A percentile compares a stretch with the other conserved stretches of the same genome.
Evolutionary conservation across 2,888 invertebrate genomes (phyloP).

Genomic region (Tachina fera): DNA sequence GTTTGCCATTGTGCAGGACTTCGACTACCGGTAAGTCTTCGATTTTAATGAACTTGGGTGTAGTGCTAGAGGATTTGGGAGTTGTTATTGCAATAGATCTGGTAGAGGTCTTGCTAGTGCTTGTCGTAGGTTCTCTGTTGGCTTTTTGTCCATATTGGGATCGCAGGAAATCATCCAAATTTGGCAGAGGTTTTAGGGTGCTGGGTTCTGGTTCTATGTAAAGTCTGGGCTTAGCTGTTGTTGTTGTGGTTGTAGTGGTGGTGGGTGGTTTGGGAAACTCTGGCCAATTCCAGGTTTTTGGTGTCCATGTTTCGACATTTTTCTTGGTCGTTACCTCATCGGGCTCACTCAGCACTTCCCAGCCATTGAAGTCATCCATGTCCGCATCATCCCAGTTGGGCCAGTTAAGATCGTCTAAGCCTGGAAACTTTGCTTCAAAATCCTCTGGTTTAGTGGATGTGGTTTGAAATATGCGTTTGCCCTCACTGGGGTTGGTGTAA

Average conservation of each 20-base stretch:
- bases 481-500: slow-evolving; percentile 24
- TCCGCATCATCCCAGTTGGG: slow-evolving; percentile 21
- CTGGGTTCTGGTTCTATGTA: slow-evolving; percentile 11
- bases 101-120: slow-evolving; percentile 2
- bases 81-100: slow-evolving; percentile 12
- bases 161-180: slow-evolving; percentile 69
- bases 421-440: not conserved
- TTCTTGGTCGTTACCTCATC: slow-evolving; percentile 44
- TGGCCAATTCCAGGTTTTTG: slow-evolving; percentile 54
- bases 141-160: slow-evolving; percentile 55
- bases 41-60: slow-evolving; percentile 58
- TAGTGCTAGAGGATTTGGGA: slow-evolving; percentile 11
- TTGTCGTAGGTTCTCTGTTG: slow-evolving; percentile 11
- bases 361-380: slow-evolving; percentile 16
- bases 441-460: slow-evolving; percentile 14
- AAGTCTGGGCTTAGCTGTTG: slow-evolving; percentile 32
- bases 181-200: slow-evolving; percentile 55
- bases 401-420: slow-evolving; percentile 22
- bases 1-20: slow-evolving; percentile 50
- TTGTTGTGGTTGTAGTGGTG: slow-evolving; percentile 12
- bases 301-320: slow-evolving; percentile 32
- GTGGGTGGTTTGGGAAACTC: slow-evolving; percentile 14
- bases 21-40: slow-evolving; percentile 71
- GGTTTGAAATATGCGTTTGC: slow-evolving; percentile 19
- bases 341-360: slow-evolving; percentile 43